Conservation (phyloP, 2,113 vertebrate species). For the Heterotis niloticus region DNA sequence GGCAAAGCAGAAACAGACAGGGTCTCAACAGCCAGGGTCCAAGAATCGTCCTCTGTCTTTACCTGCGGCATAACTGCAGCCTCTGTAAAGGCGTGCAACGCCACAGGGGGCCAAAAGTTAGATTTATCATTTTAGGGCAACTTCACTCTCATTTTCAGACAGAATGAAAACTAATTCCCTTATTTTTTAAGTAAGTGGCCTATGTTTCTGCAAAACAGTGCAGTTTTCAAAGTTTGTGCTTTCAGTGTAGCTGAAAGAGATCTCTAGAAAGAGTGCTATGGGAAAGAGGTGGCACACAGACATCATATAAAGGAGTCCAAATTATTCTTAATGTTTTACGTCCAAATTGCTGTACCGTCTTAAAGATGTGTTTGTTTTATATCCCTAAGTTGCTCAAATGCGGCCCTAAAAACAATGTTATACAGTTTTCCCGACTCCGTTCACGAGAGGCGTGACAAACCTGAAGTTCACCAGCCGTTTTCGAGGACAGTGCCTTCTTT, state of each 20-base stretch:
- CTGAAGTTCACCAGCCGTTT: conserved; percentile 74
- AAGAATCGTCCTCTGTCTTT: too few species aligned
- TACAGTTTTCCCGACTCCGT: conserved; percentile 22
- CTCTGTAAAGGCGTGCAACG: not conserved
- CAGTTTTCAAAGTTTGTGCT: not conserved
- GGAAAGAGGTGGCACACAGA: not conserved
- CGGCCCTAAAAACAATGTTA: not conserved
- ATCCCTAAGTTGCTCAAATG: conserved; percentile 30
- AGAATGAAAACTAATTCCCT: too few species aligned
- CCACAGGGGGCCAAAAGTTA: too few species aligned
- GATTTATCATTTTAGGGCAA: too few species aligned
- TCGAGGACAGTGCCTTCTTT: conserved; percentile 77
- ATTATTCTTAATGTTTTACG: conserved; percentile 46
- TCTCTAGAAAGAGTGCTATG: too few species aligned
- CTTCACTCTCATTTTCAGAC: too few species aligned
- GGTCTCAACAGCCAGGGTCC: too few species aligned
- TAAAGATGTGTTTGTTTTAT: conserved; percentile 47
- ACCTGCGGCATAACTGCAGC: too few species aligned
- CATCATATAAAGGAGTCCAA: not conserved
- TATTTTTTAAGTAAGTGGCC: too few species aligned
- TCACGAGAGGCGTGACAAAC: conserved; percentile 69
- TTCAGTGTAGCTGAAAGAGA: not conserved
- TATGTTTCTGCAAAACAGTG: too few species aligned
- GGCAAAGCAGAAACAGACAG: too few species aligned
- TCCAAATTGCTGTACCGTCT: conserved; percentile 48